Evolutionary conservation across 2,797 vertebrate genomes (phyloP).

Genomic region (Pipistrellus pipistrellus): DNA sequence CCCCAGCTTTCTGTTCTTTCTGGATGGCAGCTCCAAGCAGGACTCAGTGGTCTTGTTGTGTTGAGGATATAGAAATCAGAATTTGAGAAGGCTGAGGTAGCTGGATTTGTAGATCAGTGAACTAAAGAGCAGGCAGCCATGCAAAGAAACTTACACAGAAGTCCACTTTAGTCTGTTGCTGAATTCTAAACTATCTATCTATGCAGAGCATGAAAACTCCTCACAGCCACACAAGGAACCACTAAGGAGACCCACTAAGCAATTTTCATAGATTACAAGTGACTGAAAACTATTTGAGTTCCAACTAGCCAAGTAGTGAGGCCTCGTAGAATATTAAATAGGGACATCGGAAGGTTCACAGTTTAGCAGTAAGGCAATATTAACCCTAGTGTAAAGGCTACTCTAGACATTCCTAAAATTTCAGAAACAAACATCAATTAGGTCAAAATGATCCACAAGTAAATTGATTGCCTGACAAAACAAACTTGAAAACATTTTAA

Average conservation of each 20-base stretch:
- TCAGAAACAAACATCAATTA: not conserved
- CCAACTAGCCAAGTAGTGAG: not conserved
- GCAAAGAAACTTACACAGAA: not conserved
- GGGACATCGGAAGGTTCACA: not conserved
- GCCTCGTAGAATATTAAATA: conserved; percentile 28
- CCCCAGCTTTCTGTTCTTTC: not conserved
- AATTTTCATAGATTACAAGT: not conserved
- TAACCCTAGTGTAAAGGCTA: not conserved
- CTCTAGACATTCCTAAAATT: not conserved
- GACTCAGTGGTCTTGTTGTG: not conserved
- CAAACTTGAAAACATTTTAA: conserved; percentile 2
- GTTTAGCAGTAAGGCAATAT: not conserved
- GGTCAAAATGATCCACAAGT: not conserved
- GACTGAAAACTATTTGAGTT: not conserved
- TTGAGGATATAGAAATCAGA: not conserved
- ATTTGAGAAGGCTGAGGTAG: not conserved
- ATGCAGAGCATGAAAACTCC: not conserved
- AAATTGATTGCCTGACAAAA: conserved; percentile 9
- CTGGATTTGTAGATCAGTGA: not conserved
- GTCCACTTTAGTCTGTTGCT: not conserved
- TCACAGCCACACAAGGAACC: not conserved
- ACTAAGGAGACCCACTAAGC: not conserved
- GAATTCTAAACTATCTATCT: not conserved
- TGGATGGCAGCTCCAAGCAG: not conserved
- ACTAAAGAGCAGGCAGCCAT: not conserved